Evolutionary conservation across 1,140 invertebrate genomes (phyloP).

Genomic region (fruit fly (Drosophila melanogaster)): Release_6_plus_ISO1_MT NT_033777.3:11237501-11238000

Average conservation of each 20-base stretch:
- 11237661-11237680: too few species aligned
- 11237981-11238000: conserved; percentile 25
- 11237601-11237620: too few species aligned
- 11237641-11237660: too few species aligned
- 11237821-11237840: conserved; percentile 1
- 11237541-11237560: too few species aligned
- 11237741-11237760: too few species aligned
- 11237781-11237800: conserved; percentile 17
- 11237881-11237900: conserved; percentile 57
- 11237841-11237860: not conserved
- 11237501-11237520: not conserved
- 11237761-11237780: conserved; percentile 4
- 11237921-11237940: conserved; percentile 37
- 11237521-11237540: too few species aligned
- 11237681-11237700: not conserved
- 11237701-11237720: not conserved
- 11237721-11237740: not conserved
- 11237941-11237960: conserved; percentile 23
- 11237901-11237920: conserved; percentile 9
- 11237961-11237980: conserved; percentile 38
- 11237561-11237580: too few species aligned
- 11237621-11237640: too few species aligned
- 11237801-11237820: conserved; percentile 16
- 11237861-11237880: conserved; percentile 3
- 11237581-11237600: too few species aligned